A percentile compares a stretch with the other conserved stretches of the same genome.
phyloP scores from a whole-genome alignment of 2,888 invertebrate species.

The Trissolcus japonicus region DNA sequence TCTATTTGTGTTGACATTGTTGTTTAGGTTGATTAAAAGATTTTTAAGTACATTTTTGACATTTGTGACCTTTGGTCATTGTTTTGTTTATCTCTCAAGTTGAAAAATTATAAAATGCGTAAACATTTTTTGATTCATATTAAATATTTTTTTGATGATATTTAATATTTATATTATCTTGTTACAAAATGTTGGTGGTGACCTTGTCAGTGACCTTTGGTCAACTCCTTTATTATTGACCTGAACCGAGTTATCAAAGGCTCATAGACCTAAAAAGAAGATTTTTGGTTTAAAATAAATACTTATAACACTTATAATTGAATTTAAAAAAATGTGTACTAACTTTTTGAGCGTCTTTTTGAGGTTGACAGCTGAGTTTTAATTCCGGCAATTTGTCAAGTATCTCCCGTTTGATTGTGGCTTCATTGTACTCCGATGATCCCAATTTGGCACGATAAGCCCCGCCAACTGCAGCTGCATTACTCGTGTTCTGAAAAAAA shows the following conservation, averaged over 20 bases:
- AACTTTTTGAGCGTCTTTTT: not conserved
- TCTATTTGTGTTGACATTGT: too few species aligned
- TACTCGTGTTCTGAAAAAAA: constrained; percentile 1
- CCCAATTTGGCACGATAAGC: constrained; percentile 4
- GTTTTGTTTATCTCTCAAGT: too few species aligned
- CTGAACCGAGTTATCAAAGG: not conserved
- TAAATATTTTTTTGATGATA: too few species aligned
- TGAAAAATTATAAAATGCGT: too few species aligned
- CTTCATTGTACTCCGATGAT: not conserved
- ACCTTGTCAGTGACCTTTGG: not conserved
- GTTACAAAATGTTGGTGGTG: too few species aligned
- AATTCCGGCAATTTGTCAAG: not conserved
- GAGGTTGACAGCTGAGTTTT: not conserved
- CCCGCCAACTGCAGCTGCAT: constrained; percentile 8
- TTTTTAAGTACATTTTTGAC: too few species aligned
- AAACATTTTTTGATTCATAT: too few species aligned
- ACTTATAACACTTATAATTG: too few species aligned
- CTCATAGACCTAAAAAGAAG: not conserved
- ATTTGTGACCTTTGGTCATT: too few species aligned
- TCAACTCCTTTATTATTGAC: not conserved
- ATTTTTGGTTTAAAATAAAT: too few species aligned
- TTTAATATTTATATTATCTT: too few species aligned
- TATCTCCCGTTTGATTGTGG: not conserved
- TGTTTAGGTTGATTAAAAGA: too few species aligned
- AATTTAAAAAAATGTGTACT: not conserved